These are phyloP conservation scores for Pseudomyrmex dendroicus DNA, from an alignment of 1,140 invertebrate genomes.

Conservation along the genomic window DNA sequence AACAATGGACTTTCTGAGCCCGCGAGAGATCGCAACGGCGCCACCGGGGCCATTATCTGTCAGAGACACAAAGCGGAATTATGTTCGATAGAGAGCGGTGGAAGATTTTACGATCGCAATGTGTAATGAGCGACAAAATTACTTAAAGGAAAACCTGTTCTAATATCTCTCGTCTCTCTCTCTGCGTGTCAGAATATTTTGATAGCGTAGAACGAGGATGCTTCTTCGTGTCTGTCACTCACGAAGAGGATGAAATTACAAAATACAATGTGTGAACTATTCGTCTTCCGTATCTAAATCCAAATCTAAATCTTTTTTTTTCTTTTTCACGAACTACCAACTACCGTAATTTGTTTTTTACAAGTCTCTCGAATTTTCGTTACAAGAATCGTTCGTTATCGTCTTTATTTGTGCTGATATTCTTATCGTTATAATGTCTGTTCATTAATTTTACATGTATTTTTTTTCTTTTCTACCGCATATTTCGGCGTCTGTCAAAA, in stretches of 20 bases:
- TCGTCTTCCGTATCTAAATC: too few species aligned
- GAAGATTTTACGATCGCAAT: background rate
- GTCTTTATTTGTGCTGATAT: too few species aligned
- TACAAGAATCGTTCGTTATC: too few species aligned
- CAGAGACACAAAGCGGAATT: conserved; percentile 20
- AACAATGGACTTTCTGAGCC: conserved; percentile 31
- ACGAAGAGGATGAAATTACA: background rate
- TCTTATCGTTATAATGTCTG: background rate
- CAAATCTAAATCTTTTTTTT: too few species aligned
- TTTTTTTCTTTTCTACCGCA: background rate
- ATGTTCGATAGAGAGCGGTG: background rate
- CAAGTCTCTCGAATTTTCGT: too few species aligned
- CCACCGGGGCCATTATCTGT: conserved; percentile 1
- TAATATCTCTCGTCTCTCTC: background rate
- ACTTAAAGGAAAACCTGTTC: background rate
- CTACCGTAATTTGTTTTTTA: background rate
- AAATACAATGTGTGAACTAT: background rate
- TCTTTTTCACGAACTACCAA: background rate
- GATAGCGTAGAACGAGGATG: background rate
- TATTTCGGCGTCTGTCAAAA: background rate
- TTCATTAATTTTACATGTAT: background rate
- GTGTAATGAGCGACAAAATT: conserved; percentile 1
- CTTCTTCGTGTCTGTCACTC: background rate
- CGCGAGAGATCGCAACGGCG: background rate
- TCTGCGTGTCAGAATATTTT: conserved; percentile 4